Conservation (phyloP, 2,888 invertebrate genomes). For the Cheilosia soror region DNA sequence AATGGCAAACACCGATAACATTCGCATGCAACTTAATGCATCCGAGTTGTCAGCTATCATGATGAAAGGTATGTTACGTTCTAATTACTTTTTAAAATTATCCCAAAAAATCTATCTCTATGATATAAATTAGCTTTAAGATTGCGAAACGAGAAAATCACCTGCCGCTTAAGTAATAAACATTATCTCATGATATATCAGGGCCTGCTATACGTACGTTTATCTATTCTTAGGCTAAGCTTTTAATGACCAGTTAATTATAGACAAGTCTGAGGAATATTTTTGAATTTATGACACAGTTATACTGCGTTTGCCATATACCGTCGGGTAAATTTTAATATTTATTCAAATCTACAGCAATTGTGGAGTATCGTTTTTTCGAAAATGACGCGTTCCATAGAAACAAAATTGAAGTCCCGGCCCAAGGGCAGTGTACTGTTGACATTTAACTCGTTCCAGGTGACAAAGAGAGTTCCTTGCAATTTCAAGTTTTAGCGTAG, state of each 20-base stretch:
- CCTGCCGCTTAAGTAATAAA: neutral
- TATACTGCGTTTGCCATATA: neutral
- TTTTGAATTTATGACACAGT: neutral
- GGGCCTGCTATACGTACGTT: neutral
- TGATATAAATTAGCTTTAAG: neutral
- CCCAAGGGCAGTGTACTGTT: neutral
- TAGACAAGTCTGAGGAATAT: neutral
- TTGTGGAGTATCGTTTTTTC: neutral
- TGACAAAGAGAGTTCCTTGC: too few relatives aligned
- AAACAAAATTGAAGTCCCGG: neutral
- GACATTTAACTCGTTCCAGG: too few relatives aligned
- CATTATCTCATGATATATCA: neutral
- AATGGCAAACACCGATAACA: conserved; percentile 77
- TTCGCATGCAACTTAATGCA: conserved; percentile 82
- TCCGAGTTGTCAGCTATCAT: conserved; percentile 82
- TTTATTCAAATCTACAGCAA: neutral
- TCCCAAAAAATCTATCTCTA: neutral
- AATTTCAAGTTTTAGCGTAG: too few relatives aligned
- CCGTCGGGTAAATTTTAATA: neutral
- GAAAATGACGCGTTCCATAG: neutral
- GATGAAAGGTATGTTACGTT: conserved; percentile 80
- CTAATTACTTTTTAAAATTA: neutral
- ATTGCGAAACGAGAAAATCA: neutral
- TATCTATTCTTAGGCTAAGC: neutral
- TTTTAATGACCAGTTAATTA: neutral